A percentile compares a stretch with the other conserved stretches of the same genome.
Conservation (phyloP, 2,888 invertebrate species). For the Sinopyrophorus schimmeli region DNA sequence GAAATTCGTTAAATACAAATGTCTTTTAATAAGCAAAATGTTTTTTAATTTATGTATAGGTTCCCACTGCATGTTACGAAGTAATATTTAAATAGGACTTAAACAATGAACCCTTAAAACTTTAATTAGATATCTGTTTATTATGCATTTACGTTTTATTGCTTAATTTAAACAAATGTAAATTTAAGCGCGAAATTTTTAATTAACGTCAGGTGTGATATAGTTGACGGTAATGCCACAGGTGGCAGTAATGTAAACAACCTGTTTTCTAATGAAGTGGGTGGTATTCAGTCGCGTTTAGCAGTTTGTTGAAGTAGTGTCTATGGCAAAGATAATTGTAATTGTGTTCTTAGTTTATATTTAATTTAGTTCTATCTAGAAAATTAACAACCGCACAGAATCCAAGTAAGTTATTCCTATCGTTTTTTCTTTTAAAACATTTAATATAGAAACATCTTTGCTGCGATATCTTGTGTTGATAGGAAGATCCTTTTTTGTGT, state of each 20-base stretch:
- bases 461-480: background rate
- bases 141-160: background rate
- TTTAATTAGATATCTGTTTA: too few relatives aligned
- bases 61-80: too few relatives aligned
- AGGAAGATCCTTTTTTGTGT: background rate
- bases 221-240: constrained; percentile 14
- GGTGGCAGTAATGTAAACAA: constrained; percentile 36
- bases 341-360: constrained; percentile 16
- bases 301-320: constrained; percentile 22
- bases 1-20: too few relatives aligned
- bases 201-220: constrained; percentile 13
- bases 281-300: constrained; percentile 32
- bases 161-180: background rate
- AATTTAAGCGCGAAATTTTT: constrained; percentile 5
- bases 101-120: too few relatives aligned
- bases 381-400: constrained; percentile 2
- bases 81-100: too few relatives aligned
- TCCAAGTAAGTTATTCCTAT: constrained; percentile 20
- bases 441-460: background rate
- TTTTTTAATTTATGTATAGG: too few relatives aligned
- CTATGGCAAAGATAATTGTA: constrained; percentile 18
- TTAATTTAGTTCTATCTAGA: constrained; percentile 18
- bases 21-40: too few relatives aligned
- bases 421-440: background rate
- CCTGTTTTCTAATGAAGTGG: constrained; percentile 33